Conservation (phyloP, 2,888 invertebrate species). For the Tetranychus piercei region DNA sequence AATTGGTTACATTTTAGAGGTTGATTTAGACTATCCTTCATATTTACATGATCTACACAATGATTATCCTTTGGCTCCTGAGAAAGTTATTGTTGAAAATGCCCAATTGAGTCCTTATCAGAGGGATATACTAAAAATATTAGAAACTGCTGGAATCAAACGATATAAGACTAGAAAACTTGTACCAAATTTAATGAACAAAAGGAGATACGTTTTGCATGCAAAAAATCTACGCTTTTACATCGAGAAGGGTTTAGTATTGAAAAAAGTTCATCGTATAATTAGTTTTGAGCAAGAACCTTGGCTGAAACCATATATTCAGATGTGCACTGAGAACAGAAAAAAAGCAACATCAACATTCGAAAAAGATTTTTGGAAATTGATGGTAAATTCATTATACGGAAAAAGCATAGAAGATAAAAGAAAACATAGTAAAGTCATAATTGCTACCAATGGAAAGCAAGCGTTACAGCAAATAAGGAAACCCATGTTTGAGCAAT, state of each 20-base stretch:
- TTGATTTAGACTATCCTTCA: slow-evolving; percentile 21
- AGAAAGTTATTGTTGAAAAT: slow-evolving; percentile 13
- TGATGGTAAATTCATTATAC: slow-evolving; percentile 31
- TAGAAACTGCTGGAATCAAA: neutral
- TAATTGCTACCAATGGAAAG: slow-evolving; percentile 21
- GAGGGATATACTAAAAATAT: neutral
- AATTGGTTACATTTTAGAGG: slow-evolving; percentile 20
- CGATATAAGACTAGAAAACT: slow-evolving; percentile 13
- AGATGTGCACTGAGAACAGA: slow-evolving; percentile 23
- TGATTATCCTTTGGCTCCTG: slow-evolving; percentile 23
- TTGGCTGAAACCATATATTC: slow-evolving; percentile 25
- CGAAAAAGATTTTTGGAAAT: slow-evolving; percentile 32
- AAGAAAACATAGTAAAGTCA: slow-evolving; percentile 28
- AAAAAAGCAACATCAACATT: slow-evolving; percentile 30
- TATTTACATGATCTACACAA: slow-evolving; percentile 17
- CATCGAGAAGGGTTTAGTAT: neutral
- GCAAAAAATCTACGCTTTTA: neutral
- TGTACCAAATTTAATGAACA: slow-evolving; percentile 21
- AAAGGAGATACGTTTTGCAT: slow-evolving; percentile 16
- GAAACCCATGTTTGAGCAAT: slow-evolving; percentile 19
- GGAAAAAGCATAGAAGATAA: slow-evolving; percentile 31
- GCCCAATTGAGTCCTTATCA: neutral
- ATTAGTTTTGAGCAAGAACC: slow-evolving; percentile 17
- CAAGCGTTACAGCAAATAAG: slow-evolving; percentile 13
- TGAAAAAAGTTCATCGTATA: neutral